A percentile compares a stretch with the other conserved stretches of the same genome.
These are phyloP conservation scores for Diogma glabrata DNA, from an alignment of 2,888 invertebrate genomes.

Conservation along the genomic window DNA sequence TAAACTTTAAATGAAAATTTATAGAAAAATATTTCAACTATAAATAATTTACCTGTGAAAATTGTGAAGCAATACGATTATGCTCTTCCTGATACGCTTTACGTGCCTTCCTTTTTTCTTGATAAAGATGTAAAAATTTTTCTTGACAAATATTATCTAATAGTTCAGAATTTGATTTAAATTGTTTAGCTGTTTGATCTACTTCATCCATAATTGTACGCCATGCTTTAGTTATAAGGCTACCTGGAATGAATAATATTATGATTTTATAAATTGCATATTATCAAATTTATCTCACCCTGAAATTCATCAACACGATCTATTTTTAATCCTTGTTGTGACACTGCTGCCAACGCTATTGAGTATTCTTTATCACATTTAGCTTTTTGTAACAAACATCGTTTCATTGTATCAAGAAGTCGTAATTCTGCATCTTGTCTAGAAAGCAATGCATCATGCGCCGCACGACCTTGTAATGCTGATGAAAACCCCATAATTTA, in stretches of 20 bases:
- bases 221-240: slow-evolving; percentile 63
- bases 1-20: too few species aligned
- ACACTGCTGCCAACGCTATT: slow-evolving; percentile 65
- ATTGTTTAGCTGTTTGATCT: slow-evolving; percentile 70
- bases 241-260: slow-evolving; percentile 40
- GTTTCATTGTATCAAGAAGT: slow-evolving; percentile 82
- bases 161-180: slow-evolving; percentile 75
- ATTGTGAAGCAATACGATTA: slow-evolving; percentile 66
- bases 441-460: slow-evolving; percentile 81
- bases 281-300: too few species aligned
- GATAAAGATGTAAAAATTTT: slow-evolving; percentile 64
- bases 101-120: slow-evolving; percentile 76
- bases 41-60: slow-evolving; percentile 63
- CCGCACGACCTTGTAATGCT: slow-evolving; percentile 73
- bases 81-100: slow-evolving; percentile 87
- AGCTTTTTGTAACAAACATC: slow-evolving; percentile 75
- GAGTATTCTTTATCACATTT: slow-evolving; percentile 90
- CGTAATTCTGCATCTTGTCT: slow-evolving; percentile 88
- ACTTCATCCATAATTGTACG: slow-evolving; percentile 79
- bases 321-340: slow-evolving; percentile 72
- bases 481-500: slow-evolving; percentile 88
- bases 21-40: too few species aligned
- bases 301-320: slow-evolving; percentile 43
- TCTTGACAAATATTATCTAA: slow-evolving; percentile 74
- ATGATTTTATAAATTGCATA: slow-evolving; percentile 15